Evolutionary conservation across 1,140 invertebrate genomes (phyloP).

Genomic region (fruit fly (Drosophila melanogaster)): Release_6_plus_ISO1_MT NT_037436.4:12911501-12912000

Average conservation of each 20-base stretch:
- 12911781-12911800: conserved; percentile 47
- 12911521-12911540: neutral
- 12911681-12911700: neutral
- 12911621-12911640: neutral
- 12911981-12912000: conserved; percentile 49
- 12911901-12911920: neutral
- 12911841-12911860: conserved; percentile 64
- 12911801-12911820: conserved; percentile 42
- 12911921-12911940: conserved; percentile 21
- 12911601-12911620: conserved; percentile 35
- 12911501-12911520: conserved; percentile 48
- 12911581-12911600: conserved; percentile 55
- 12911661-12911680: neutral
- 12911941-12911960: conserved; percentile 41
- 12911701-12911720: neutral
- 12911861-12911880: conserved; percentile 7
- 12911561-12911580: conserved; percentile 65
- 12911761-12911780: conserved; percentile 57
- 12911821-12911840: conserved; percentile 58
- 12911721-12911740: neutral
- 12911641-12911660: conserved; percentile 14
- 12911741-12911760: conserved; percentile 2
- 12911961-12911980: conserved; percentile 33
- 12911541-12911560: conserved; percentile 10
- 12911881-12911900: neutral